Conservation (phyloP, 2,888 invertebrate species). For the Mesoligia furuncula region DNA sequence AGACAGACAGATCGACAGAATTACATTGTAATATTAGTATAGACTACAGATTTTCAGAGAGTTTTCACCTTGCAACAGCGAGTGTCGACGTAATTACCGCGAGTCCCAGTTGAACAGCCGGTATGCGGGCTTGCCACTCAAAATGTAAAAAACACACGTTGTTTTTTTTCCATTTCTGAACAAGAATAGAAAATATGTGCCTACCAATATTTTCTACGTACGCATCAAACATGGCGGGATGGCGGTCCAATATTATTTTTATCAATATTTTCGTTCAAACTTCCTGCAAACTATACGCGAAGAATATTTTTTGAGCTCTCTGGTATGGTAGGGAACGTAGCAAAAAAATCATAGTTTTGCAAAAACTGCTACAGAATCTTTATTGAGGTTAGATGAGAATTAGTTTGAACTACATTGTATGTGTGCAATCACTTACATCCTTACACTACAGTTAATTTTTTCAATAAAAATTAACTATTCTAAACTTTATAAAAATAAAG, state of each 20-base stretch:
- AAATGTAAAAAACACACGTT: constrained; percentile 6
- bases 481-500: not conserved
- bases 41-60: not conserved
- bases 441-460: not conserved
- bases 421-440: not conserved
- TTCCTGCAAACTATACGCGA: constrained; percentile 34
- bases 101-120: not conserved
- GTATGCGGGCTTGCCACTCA: not conserved
- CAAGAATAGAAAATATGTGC: constrained; percentile 34
- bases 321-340: not conserved
- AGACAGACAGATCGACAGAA: not conserved
- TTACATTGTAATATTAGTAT: not conserved
- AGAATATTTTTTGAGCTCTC: constrained; percentile 39
- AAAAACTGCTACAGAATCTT: not conserved
- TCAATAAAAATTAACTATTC: not conserved
- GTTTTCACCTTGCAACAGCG: not conserved
- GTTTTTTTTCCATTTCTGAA: constrained; percentile 32
- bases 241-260: constrained; percentile 44
- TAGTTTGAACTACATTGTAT: not conserved
- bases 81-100: not conserved
- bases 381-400: not conserved
- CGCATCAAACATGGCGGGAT: constrained; percentile 28
- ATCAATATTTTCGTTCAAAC: constrained; percentile 49
- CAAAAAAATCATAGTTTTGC: not conserved
- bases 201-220: constrained; percentile 32